Evolutionary conservation across 2,888 invertebrate species (phyloP), one percentile per base, ranked within the genome.

Genomic region (Drosophila borborema): DNA sequence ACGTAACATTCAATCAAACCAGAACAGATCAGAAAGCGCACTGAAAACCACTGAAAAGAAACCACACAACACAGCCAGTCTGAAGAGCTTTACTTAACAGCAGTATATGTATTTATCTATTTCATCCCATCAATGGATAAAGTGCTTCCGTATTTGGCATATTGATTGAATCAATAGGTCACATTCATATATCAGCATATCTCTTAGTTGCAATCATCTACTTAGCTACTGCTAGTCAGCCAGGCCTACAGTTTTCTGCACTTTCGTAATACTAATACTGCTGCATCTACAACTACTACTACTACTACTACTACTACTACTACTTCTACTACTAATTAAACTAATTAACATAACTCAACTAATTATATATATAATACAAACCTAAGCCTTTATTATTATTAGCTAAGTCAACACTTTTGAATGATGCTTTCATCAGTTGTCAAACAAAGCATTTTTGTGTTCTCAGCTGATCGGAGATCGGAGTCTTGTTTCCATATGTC

Each of bases 11-110:
- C 53, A 28, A 74, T 41, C n/a, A 60, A 68, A 59, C 63, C 75
- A 67, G 56, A 67, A 79, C 72, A 85, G 55, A 58, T 74, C 72
- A 82, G 65, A 72, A 69, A 72, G 56, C 70, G 62, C 34, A 84
- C 65, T 49, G 69, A 36, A 56, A 64, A 40, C 10, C 20, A 38
- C 8, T 28, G 23, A 28, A 28, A 28, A 4, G 23, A 5, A 79
- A n/a, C n/a, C 61, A 40, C 23, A 14, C 58, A 51, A 23, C 40
- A 40, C 23, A 54, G 38, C 4, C 55, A 41, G n/a, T 7, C 2
- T 41, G 1, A n/a, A 10, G 9, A 28, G 1, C n/a, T 12, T 3
- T 2, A 16, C 36, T 38, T 16, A 4, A 14, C 55, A 20, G 36
- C 51, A 43, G 41, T 8, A 28, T 31, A n/a, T 38, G 28, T 6